Evolutionary conservation across 2,797 vertebrate species (phyloP), one percentile per base, ranked within the genome.

Genomic region (Adelosebastes latens): DNA sequence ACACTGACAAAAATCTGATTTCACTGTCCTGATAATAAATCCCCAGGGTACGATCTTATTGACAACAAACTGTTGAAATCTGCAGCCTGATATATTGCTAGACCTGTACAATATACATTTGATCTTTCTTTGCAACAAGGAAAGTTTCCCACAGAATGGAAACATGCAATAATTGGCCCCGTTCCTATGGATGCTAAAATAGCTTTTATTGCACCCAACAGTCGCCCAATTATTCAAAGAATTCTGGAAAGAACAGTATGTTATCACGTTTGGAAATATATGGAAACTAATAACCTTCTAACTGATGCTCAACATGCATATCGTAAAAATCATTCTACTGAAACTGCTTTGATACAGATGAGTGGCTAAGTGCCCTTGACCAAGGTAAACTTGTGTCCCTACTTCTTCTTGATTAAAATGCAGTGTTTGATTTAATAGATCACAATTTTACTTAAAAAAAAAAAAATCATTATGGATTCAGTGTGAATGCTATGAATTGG

Each of bases 191-290:
- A 61, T 61, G 18, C 10, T 32, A 12, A 61, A 61, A 61, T 61
- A 61, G 18, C 29, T n/a, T 60, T 60, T n/a, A 61, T 18, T 61
- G 29, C 59, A n/a, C 29, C 59, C 18, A 32, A 6, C 59, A 61
- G 18, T 0, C 5, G 0, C 16, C 59, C 59, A 61, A n/a, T 61
- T 24, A 63, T 13, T 46, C 16, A 18, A 46, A 60, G 0, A 0
- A 60, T 60, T 31, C 58, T 5, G 16, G 8, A 60, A 11, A 59
- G 56, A 18, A 16, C 56, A 29, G 20, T 22, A 22, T 34, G 20
- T 39, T 8, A n/a, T 12, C 59, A 13, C 12, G 8, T 5, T 63
- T 24, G 61, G 4, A 36, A 36, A 36, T 36, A 2, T 9, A 16
- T 60, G 58, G 58, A 18, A 60, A 60, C 27, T 31, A 34, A 62